Percentiles rank a stretch among this genome's conserved stretches.
phyloP scores from a whole-genome alignment of 2,888 invertebrate species.

The Agrochola lota region DNA sequence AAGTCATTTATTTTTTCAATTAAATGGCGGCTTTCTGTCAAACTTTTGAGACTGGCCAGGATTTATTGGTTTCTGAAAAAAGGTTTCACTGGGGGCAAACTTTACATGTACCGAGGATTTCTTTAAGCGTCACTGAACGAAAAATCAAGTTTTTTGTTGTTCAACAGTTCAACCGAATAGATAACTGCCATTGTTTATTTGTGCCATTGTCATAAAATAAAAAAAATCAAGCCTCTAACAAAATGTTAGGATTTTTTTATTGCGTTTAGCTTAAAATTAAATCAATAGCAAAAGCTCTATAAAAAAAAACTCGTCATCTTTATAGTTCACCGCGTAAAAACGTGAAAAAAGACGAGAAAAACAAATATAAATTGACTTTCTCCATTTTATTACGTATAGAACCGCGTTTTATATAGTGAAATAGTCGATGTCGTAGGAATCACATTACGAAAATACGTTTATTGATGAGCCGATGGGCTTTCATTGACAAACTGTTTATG shows the following conservation, averaged over 20 bases:
- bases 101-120: background rate
- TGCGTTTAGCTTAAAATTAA: background rate
- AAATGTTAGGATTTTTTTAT: no score
- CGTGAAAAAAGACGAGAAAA: constrained; percentile 29
- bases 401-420: constrained; percentile 54
- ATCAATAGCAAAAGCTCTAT: constrained; percentile 2
- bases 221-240: no score
- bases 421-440: constrained; percentile 46
- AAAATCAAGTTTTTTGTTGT: no score
- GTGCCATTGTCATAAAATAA: no score
- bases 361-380: constrained; percentile 47
- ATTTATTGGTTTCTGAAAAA: background rate
- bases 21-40: background rate
- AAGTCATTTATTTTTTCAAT: background rate
- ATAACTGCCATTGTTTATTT: no score
- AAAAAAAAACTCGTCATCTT: constrained; percentile 10
- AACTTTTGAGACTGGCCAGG: constrained; percentile 1
- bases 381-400: constrained; percentile 45
- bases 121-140: background rate
- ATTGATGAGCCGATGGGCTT: constrained; percentile 57
- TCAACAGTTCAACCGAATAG: no score
- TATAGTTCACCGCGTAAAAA: constrained; percentile 17
- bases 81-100: background rate
- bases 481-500: constrained; percentile 68
- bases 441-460: constrained; percentile 60